phyloP scores from a whole-genome alignment of 2,113 vertebrate species.

The Camelus dromedarius region DNA sequence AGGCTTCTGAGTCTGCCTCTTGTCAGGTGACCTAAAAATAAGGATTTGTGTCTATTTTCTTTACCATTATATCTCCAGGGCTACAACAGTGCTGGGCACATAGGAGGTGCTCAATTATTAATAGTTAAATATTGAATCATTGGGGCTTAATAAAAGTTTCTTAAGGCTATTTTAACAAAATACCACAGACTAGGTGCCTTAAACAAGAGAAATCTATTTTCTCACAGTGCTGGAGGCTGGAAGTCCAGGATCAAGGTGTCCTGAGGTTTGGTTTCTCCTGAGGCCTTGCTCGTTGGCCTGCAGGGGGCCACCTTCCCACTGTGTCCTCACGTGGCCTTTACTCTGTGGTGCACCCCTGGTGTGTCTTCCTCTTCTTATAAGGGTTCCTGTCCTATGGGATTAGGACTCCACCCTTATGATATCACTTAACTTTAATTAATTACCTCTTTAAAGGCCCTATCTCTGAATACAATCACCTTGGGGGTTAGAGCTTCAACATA shows the following conservation, averaged over 20 bases:
- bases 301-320: background rate
- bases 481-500: background rate
- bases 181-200: background rate
- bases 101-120: background rate
- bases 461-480: background rate
- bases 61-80: background rate
- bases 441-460: background rate
- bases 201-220: background rate
- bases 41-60: background rate
- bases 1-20: background rate
- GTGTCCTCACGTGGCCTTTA: background rate
- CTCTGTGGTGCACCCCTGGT: background rate
- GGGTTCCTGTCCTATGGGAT: no score
- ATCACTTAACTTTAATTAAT: constrained; percentile 3
- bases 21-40: background rate
- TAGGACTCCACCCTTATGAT: background rate
- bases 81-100: background rate
- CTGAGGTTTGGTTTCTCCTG: background rate
- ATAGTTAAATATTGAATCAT: background rate
- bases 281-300: background rate
- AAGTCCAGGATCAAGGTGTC: background rate
- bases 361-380: background rate
- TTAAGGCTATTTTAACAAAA: background rate
- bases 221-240: background rate
- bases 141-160: background rate